Percentiles rank a stretch among this genome's conserved stretches.
These are phyloP conservation scores for Coracias cyanogaster DNA, from an alignment of 2,797 vertebrate genomes.

Conservation along the genomic window DNA sequence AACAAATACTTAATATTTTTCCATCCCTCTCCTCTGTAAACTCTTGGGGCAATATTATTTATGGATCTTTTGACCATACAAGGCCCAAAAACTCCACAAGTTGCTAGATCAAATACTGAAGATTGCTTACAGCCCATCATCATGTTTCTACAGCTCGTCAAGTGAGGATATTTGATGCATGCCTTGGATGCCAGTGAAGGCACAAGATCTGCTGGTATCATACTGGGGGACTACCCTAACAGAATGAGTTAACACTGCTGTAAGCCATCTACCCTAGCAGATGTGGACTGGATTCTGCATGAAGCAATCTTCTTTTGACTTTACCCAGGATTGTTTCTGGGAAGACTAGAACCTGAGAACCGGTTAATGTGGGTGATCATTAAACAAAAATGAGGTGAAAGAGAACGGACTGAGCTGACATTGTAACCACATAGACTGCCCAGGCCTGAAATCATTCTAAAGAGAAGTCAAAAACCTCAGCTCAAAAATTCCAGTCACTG, in stretches of 20 bases:
- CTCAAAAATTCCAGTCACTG: not conserved
- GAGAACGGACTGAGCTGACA: not conserved
- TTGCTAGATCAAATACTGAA: not conserved
- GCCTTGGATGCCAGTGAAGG: not conserved
- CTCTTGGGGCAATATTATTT: not conserved
- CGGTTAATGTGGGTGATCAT: not conserved
- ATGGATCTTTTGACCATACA: not conserved
- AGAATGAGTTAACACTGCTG: not conserved
- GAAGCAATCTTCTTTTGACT: not conserved
- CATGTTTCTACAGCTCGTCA: not conserved
- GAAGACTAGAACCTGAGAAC: not conserved
- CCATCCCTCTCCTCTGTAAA: not conserved
- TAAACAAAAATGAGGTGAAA: not conserved
- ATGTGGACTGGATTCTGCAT: not conserved
- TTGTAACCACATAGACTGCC: not conserved
- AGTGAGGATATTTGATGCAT: not conserved
- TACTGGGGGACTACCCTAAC: not conserved
- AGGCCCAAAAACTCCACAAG: not conserved
- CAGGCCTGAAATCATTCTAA: not conserved
- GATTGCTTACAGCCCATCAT: not conserved
- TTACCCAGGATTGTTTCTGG: not conserved
- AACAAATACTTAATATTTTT: not conserved
- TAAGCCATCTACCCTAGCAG: not conserved
- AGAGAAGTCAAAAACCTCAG: not conserved
- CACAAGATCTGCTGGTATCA: not conserved